Evolutionary conservation across 2,888 invertebrate genomes (phyloP), one percentile per base, ranked within the genome.

Genomic region (Scaptomyza parva): DNA sequence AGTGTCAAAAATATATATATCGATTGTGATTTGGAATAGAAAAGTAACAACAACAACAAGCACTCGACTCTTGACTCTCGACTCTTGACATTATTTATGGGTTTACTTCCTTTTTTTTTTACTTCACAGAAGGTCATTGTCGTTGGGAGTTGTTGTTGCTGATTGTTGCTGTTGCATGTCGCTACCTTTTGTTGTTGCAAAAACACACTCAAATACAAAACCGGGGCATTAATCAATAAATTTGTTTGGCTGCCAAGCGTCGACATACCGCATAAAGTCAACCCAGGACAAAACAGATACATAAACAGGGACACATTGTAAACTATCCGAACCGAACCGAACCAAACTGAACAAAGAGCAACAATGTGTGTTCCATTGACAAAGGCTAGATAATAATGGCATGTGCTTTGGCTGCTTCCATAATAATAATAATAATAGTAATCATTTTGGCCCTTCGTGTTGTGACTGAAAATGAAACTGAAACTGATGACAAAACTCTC

Each of bases 161-260:
- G 55, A 37, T 18, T 18, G 40, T 17, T 37, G 57, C 14, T 54
- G 24, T n/a, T 30, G 33, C n/a, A 28, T 73, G 39, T 65, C 58
- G 70, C 66, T 58, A 65, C 70, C 72, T 70, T 73, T 70, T 73
- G 70, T 58, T 61, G 47, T 30, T 30, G 37, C 37, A 37, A 17
- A 17, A 35, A 35, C 43, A 51, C 58, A 35, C 33, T 14, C 8
- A 12, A 30, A 71, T 53, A 61, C 60, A 55, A 26, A 37, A 45
- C 45, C 35, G 35, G 76, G 62, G 75, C 90, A 90, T 90, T 89
- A 89, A 90, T 90, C 89, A 90, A 90, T 89, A 90, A 90, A 90
- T 90, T 90, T 90, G 89, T 88, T 89, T 88, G 76, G 52, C 75
- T 86, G 83, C 78, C 86, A 87, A 87, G 60, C 66, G 64, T 52